These are phyloP conservation scores for Pontoporia blainvillei DNA, from an alignment of 2,113 vertebrate species.

Conservation along the genomic window DNA sequence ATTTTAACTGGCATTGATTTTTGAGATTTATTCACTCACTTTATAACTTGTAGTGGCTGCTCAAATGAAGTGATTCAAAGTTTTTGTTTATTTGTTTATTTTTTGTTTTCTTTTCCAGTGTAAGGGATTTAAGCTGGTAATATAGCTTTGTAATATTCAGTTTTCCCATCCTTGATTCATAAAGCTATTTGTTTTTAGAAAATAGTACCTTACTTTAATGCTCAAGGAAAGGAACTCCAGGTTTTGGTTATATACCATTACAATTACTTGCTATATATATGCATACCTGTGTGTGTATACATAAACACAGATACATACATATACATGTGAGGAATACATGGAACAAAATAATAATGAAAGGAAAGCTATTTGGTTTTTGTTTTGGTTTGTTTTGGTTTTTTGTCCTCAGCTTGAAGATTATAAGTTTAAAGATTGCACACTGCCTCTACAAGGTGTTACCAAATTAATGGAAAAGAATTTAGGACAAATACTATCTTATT, in stretches of 20 bases:
- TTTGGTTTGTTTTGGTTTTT: not conserved
- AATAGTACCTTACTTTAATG: not conserved
- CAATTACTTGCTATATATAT: not conserved
- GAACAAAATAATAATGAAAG: not conserved
- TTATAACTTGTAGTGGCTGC: conserved; percentile 23
- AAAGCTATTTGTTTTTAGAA: not conserved
- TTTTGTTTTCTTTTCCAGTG: not conserved
- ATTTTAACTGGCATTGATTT: conserved; percentile 52
- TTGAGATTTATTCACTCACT: conserved; percentile 65
- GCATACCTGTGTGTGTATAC: not conserved
- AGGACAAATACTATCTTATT: not conserved
- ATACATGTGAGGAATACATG: not conserved
- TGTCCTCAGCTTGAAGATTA: not conserved
- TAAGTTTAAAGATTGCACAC: not conserved
- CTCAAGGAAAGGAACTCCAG: not conserved
- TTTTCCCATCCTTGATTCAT: conserved; percentile 16
- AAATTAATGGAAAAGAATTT: not conserved
- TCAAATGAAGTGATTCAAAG: conserved; percentile 49
- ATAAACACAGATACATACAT: not conserved
- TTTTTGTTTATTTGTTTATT: not conserved
- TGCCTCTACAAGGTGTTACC: not conserved
- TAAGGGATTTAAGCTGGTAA: not conserved
- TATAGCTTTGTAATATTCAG: not conserved
- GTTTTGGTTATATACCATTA: not conserved
- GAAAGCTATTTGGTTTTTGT: not conserved